Evolutionary conservation across 2,797 vertebrate genomes (phyloP).

Genomic region (Gephyroberyx darwinii): DNA sequence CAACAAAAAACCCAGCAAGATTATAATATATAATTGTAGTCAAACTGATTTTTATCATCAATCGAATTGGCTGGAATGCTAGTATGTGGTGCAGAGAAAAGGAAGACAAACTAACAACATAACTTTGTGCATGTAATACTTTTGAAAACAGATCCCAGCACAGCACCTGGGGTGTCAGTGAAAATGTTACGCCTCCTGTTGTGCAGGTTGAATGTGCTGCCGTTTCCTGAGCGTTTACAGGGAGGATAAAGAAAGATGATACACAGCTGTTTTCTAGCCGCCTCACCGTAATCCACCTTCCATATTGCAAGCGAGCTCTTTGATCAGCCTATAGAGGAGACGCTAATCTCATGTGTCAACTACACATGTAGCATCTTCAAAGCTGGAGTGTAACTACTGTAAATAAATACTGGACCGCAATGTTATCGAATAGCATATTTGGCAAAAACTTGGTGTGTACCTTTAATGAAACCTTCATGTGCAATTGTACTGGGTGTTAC

Average conservation of each 20-base stretch:
- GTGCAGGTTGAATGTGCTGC: constrained; percentile 14
- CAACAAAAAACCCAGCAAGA: too few species aligned
- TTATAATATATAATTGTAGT: constrained; percentile 19
- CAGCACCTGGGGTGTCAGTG: not conserved
- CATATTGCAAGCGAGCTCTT: constrained; percentile 39
- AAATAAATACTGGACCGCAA: too few species aligned
- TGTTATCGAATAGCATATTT: too few species aligned
- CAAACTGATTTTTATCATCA: constrained; percentile 8
- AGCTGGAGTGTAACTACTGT: not conserved
- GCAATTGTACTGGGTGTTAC: too few species aligned
- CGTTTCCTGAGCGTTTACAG: constrained; percentile 54
- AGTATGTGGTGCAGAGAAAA: constrained; percentile 30
- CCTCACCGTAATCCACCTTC: constrained; percentile 40
- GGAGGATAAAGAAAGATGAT: constrained; percentile 40
- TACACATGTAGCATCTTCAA: constrained; percentile 5
- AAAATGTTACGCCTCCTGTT: constrained; percentile 39
- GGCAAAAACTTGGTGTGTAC: too few species aligned
- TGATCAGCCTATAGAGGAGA: constrained; percentile 33
- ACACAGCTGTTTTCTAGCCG: constrained; percentile 12
- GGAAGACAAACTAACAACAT: constrained; percentile 21
- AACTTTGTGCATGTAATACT: constrained; percentile 4
- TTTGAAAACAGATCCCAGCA: constrained; percentile 14
- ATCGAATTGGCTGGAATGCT: constrained; percentile 1
- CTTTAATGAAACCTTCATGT: too few species aligned
- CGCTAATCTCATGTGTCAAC: constrained; percentile 24